Base-by-base conservation (phyloP, 2,888 invertebrate species). In the Phymatocera aterrima region DNA sequence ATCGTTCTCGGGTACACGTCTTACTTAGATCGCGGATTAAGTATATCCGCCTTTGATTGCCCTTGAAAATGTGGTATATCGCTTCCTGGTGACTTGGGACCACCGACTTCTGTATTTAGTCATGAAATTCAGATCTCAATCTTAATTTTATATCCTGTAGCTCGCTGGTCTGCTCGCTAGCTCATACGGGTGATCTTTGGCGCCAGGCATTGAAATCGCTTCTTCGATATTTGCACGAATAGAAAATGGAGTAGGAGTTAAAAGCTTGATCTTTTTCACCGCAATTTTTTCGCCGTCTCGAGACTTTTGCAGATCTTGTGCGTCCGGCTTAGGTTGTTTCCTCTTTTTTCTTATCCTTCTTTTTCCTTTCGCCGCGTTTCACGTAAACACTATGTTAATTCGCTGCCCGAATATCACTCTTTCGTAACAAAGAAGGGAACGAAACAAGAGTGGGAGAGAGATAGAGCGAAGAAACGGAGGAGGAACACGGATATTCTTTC, bases 191-290 rank as follows among this genome's bases (percentile, higher is more conserved):
- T 12, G 34, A 24, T 48, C 72, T 28, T 34, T 31, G 8, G 28
- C 5, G n/a, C 72, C 72, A 72, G 72, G 72, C 72, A 51, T 72
- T 72, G 72, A 72, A 72, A 34, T 72, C 72, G 34, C 72, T 34
- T 10, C 24, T 40, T 68, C 43, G 21, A n/a, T 21, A 8, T 15
- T 60, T 31, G 8, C 31, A 31, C n/a, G 2, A 31, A 60, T 60
- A 1, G 12, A 21, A 21, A 6, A 10, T 10, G 6, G 10, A 1
- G 40, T 21, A 21, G 21, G 6, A 6, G 21, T 0, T 21, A 21
- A 15, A 3, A 3, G 40, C 3, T 8, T 46, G 12, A 10, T 46
- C 3, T 46, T 46, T 46, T 46, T 5, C 15, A 21, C 6, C 1
- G 24, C 8, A 40, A 40, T 40, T 40, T 40, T 40, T 40, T n/a